Base-by-base conservation (phyloP, 2,797 vertebrate species). In the Acrossocheilus fasciatus region DNA sequence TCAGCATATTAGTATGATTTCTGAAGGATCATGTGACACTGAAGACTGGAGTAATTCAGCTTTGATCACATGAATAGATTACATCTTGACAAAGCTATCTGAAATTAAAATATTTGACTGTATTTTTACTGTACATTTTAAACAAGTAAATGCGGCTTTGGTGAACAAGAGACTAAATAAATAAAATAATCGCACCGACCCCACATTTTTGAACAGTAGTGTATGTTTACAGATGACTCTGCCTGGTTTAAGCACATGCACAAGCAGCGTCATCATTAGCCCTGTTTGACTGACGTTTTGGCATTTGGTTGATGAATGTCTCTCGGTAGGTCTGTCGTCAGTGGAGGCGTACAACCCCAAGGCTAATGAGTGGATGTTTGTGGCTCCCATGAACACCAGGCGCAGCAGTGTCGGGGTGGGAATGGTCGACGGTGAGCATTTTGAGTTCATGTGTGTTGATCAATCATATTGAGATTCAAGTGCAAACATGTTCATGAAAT, bases 391-490 rank as follows among this genome's bases (percentile, higher is more conserved):
- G 98, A 99, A 99, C 94, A 99, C 98, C 0, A 94, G 98, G 66
- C 95, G 98, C 90, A 99, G 98, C 96, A 99, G 98, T 80, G 98
- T 99, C 91, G 98, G 98, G 1, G 98, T 99, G 9, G 98, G 97
- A 47, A 97, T 99, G 81, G 97, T 99, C 11, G 96, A 98, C 52
- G 98, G 98, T 99, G 94, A 96, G 93, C 74, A 43, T 39, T 75
- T 10, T 39, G n/a, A 52, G 9, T 20, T 66, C 68, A n/a, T 26
- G 41, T 50, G 54, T 73, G 20, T 68, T 73, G 45, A 43, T 23
- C 30, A 62, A 8, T 0, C 20, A 0, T 20, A 52, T 39, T 15
- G 17, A 52, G 2, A 39, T 39, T 45, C 23, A 26, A 18, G 23
- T 18, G 12, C 57, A 66, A 1, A 43, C 76, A 45, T 66, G 78